These are phyloP conservation scores for Hypothenemus hampei DNA, from an alignment of 1,140 invertebrate species.

Conservation along the genomic window DNA sequence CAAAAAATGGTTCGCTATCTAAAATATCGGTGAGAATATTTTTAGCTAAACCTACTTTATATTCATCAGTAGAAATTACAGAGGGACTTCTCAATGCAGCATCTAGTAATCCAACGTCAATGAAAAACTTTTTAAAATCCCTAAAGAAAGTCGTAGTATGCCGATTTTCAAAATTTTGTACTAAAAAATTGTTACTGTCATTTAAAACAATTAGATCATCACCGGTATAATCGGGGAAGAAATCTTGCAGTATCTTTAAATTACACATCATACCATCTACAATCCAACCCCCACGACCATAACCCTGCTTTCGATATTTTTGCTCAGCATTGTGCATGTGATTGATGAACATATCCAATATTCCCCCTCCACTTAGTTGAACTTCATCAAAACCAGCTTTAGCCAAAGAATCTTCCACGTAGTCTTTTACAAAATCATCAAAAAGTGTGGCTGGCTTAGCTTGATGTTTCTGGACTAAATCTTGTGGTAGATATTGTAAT, in stretches of 20 bases:
- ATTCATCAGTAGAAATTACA: slow-evolving; percentile 11
- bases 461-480: slow-evolving; percentile 24
- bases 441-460: slow-evolving; percentile 29
- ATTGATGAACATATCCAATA: slow-evolving; percentile 42
- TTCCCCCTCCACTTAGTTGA: slow-evolving; percentile 30
- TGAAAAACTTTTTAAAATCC: slow-evolving; percentile 36
- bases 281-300: slow-evolving; percentile 50
- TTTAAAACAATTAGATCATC: slow-evolving; percentile 52
- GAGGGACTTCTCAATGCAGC: slow-evolving; percentile 32
- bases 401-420: slow-evolving; percentile 43
- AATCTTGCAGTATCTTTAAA: slow-evolving; percentile 46
- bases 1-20: slow-evolving; percentile 15
- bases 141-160: slow-evolving; percentile 26
- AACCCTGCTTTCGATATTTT: slow-evolving; percentile 32
- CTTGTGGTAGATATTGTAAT: slow-evolving; percentile 28
- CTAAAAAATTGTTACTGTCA: slow-evolving; percentile 45
- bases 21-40: slow-evolving; percentile 28
- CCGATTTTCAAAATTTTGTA: slow-evolving; percentile 30
- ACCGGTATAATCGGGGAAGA: slow-evolving; percentile 46
- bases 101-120: slow-evolving; percentile 26
- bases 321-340: slow-evolving; percentile 45
- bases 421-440: slow-evolving; percentile 36
- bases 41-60: slow-evolving; percentile 19
- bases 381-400: slow-evolving; percentile 43
- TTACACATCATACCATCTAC: slow-evolving; percentile 53